These are phyloP conservation scores for Chelonus insularis DNA, from an alignment of 1,140 invertebrate species.

Conservation along the genomic window DNA sequence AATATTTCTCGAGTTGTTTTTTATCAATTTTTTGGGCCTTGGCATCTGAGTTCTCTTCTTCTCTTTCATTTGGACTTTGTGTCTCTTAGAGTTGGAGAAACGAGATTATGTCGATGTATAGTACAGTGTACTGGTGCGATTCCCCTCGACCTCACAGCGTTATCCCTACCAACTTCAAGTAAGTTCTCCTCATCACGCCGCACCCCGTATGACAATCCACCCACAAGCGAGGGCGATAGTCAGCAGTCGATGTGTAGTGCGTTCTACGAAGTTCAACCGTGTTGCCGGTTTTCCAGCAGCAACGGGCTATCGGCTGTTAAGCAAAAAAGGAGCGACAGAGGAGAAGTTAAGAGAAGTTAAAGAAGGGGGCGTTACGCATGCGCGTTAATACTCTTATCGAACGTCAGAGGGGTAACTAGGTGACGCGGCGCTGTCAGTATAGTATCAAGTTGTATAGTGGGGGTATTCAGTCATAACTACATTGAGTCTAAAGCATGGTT, in stretches of 20 bases:
- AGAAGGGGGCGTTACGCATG: constrained; percentile 38
- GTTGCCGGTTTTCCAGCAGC: constrained; percentile 50
- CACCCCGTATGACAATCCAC: constrained; percentile 6
- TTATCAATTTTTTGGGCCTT: constrained; percentile 6
- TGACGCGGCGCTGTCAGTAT: constrained; percentile 34
- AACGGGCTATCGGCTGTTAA: background rate
- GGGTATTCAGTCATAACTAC: background rate
- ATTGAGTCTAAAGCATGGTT: background rate
- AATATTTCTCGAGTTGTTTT: constrained; percentile 40
- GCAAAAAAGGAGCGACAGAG: constrained; percentile 27
- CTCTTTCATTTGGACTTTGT: constrained; percentile 7
- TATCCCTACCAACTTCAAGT: background rate
- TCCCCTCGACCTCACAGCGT: background rate
- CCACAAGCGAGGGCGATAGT: constrained; percentile 44
- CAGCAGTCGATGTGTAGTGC: constrained; percentile 46
- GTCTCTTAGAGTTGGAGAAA: constrained; percentile 37
- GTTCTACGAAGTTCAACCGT: constrained; percentile 49
- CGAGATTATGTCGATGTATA: constrained; percentile 47
- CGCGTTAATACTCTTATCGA: constrained; percentile 42
- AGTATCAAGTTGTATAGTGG: constrained; percentile 15
- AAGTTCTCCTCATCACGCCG: background rate
- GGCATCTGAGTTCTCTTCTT: background rate
- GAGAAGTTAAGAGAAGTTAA: background rate
- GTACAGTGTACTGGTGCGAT: constrained; percentile 13
- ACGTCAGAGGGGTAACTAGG: constrained; percentile 40